Conservation (phyloP, 1,140 invertebrate genomes). For the Idris sp. region DNA sequence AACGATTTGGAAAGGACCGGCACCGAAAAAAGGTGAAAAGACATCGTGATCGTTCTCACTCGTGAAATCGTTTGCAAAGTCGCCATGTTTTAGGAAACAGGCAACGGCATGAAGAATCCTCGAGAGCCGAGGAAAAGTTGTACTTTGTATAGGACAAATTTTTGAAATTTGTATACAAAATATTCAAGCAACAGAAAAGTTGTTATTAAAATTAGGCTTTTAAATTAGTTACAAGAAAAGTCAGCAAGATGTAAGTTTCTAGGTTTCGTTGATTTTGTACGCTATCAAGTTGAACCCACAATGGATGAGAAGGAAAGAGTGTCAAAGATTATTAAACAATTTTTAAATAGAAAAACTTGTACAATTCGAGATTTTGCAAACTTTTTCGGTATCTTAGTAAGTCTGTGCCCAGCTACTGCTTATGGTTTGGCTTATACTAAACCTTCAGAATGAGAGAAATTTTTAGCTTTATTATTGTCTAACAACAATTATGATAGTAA, state of each 20-base stretch:
- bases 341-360: constrained; percentile 13
- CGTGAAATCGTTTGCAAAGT: too few species aligned
- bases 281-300: constrained; percentile 4
- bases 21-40: too few species aligned
- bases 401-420: constrained; percentile 20
- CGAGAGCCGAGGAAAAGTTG: too few species aligned
- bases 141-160: constrained; percentile 6
- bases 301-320: constrained; percentile 14
- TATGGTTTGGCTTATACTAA: constrained; percentile 38
- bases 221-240: constrained; percentile 25
- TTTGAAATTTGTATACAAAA: constrained; percentile 10
- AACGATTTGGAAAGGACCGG: too few species aligned
- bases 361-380: constrained; percentile 32
- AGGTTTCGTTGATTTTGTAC: constrained; percentile 23
- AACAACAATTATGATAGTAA: constrained; percentile 4
- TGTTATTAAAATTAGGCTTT: constrained; percentile 21
- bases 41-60: too few species aligned
- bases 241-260: constrained; percentile 10
- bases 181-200: neutral
- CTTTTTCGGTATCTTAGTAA: constrained; percentile 24
- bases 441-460: constrained; percentile 21
- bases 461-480: constrained; percentile 2
- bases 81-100: too few species aligned
- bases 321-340: constrained; percentile 1
- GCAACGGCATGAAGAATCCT: too few species aligned